phyloP scores from a whole-genome alignment of 1,140 invertebrate genomes.

The Heterodera carotae region DNA sequence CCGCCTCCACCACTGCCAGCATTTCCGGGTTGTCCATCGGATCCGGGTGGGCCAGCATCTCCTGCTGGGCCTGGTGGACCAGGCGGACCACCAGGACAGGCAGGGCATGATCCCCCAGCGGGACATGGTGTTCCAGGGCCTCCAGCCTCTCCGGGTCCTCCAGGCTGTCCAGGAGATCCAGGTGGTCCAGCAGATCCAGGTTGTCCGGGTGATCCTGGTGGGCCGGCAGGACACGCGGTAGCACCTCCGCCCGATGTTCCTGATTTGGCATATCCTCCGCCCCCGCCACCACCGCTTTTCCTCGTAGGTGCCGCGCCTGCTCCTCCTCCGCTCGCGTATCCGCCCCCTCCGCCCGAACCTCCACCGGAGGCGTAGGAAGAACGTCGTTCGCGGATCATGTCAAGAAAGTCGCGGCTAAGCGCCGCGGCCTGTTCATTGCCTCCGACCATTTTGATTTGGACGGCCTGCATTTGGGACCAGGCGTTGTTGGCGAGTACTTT shows the following conservation, averaged over 20 bases:
- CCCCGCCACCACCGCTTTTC: not conserved
- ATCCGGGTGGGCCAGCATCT: slow-evolving; percentile 38
- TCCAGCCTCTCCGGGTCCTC: slow-evolving; percentile 31
- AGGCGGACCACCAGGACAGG: slow-evolving; percentile 36
- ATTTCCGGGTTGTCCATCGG: slow-evolving; percentile 46
- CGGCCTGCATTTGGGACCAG: slow-evolving; percentile 30
- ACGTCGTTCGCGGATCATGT: slow-evolving; percentile 26
- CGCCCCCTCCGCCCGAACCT: slow-evolving; percentile 13
- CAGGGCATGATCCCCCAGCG: slow-evolving; percentile 15
- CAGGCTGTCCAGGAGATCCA: slow-evolving; percentile 30
- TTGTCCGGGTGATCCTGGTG: slow-evolving; percentile 40
- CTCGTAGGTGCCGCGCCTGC: slow-evolving; percentile 28
- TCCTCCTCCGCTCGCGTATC: slow-evolving; percentile 16
- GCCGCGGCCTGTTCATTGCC: slow-evolving; percentile 36
- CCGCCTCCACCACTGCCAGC: slow-evolving; percentile 43
- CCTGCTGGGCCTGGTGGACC: slow-evolving; percentile 41
- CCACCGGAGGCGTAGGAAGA: slow-evolving; percentile 32
- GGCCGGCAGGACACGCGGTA: not conserved
- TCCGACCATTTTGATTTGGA: slow-evolving; percentile 31
- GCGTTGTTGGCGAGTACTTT: slow-evolving; percentile 39
- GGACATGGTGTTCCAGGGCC: slow-evolving; percentile 4
- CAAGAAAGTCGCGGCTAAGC: slow-evolving; percentile 29
- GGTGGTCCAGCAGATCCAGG: slow-evolving; percentile 26
- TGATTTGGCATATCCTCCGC: not conserved
- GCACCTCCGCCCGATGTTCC: not conserved